A percentile compares a stretch with the other conserved stretches of the same genome.
phyloP scores from a whole-genome alignment of 2,888 invertebrate species.

The Hemithea aestivaria region DNA sequence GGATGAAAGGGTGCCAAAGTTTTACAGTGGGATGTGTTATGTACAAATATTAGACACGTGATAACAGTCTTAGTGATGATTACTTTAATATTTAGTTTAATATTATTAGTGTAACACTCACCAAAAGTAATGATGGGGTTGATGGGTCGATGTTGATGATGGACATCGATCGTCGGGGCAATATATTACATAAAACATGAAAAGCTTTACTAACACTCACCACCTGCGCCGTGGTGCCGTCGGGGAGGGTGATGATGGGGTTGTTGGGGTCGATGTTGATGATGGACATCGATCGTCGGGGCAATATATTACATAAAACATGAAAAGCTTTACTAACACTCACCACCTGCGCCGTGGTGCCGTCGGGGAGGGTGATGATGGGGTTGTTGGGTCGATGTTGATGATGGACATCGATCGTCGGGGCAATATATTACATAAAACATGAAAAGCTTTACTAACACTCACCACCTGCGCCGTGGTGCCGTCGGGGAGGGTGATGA shows the following conservation, averaged over 20 bases:
- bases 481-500: conserved; percentile 96
- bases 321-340: conserved; percentile 14
- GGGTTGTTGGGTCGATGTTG: too few relatives aligned
- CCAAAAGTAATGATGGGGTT: too few relatives aligned
- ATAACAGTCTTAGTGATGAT: too few relatives aligned
- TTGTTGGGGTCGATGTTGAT: conserved; percentile 97
- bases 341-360: conserved; percentile 97
- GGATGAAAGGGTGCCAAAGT: too few relatives aligned
- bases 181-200: conserved; percentile 1
- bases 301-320: conserved; percentile 28
- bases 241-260: conserved; percentile 96
- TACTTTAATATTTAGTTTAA: too few relatives aligned
- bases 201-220: conserved; percentile 39
- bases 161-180: too few relatives aligned
- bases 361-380: too few relatives aligned
- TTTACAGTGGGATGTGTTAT: too few relatives aligned
- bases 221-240: conserved; percentile 97
- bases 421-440: neutral
- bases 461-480: conserved; percentile 93
- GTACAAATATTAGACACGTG: too few relatives aligned
- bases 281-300: conserved; percentile 96
- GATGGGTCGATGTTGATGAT: too few relatives aligned
- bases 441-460: conserved; percentile 22
- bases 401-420: too few relatives aligned
- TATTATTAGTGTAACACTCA: too few relatives aligned